A percentile compares a stretch with the other conserved stretches of the same genome.
phyloP scores from a whole-genome alignment of 2,113 vertebrate genomes.

The Sterrhoptilus dennistouni region DNA sequence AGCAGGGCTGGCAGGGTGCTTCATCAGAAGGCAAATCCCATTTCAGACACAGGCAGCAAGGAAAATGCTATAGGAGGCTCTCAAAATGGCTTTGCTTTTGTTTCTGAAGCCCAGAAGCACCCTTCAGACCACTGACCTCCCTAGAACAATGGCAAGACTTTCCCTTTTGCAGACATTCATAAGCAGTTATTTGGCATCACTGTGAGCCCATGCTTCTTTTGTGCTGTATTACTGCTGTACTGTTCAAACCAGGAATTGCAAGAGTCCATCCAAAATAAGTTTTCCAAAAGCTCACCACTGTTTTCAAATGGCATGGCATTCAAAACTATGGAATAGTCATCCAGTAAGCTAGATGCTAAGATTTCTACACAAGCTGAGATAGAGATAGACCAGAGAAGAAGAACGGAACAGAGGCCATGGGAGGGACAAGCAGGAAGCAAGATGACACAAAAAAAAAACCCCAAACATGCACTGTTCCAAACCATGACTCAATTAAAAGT shows the following conservation, averaged over 20 bases:
- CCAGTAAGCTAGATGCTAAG: background rate
- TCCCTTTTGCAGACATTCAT: background rate
- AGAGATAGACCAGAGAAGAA: background rate
- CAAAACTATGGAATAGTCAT: background rate
- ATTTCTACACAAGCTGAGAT: background rate
- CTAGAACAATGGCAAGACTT: background rate
- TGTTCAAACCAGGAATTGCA: background rate
- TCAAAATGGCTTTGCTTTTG: background rate
- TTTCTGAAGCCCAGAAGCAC: background rate
- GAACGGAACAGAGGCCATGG: background rate
- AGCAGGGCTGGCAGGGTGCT: background rate
- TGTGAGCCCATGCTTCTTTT: fast-evolving
- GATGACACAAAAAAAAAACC: background rate
- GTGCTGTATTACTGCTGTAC: background rate
- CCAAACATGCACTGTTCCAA: background rate
- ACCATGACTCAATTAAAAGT: background rate
- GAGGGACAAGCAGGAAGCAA: background rate
- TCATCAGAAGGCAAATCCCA: background rate
- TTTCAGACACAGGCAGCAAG: background rate
- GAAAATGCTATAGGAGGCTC: background rate
- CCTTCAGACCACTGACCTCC: background rate
- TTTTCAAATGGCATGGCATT: background rate
- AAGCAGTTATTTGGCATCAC: background rate
- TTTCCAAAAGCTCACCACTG: background rate
- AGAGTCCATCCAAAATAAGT: background rate